Conservation (phyloP, 2,113 vertebrate genomes). For the Carassius gibelio region DNA sequence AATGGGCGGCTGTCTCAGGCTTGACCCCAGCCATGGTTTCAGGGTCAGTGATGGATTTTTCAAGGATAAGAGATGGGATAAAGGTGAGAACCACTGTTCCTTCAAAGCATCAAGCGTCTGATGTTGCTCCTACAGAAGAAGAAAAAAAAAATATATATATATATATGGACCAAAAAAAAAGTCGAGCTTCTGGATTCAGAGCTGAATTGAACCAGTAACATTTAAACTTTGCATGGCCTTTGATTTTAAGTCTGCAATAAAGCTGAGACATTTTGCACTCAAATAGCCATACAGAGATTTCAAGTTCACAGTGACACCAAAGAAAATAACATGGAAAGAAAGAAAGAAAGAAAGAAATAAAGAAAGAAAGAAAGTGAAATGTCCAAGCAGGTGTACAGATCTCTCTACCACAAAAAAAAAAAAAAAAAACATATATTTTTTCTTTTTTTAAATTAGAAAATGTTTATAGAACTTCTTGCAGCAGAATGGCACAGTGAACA, state of each 20-base stretch:
- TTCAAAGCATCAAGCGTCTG: not conserved
- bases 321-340: not conserved
- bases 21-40: not conserved
- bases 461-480: not conserved
- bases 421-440: not conserved
- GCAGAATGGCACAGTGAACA: not conserved
- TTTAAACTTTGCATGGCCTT: not conserved
- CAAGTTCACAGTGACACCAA: not conserved
- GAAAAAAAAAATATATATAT: not conserved
- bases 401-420: not conserved
- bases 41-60: slow-evolving; percentile 31
- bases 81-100: slow-evolving; percentile 10
- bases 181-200: not conserved
- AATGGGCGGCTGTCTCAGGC: not conserved
- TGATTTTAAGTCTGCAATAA: not conserved
- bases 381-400: no score
- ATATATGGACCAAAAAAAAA: not conserved
- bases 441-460: not conserved
- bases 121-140: not conserved
- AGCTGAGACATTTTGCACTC: not conserved
- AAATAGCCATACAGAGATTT: not conserved
- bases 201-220: not conserved
- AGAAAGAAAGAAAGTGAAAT: not conserved
- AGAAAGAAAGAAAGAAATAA: not conserved
- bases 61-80: not conserved